Evolutionary conservation across 2,888 invertebrate genomes (phyloP).

Genomic region (Timema podura): DNA sequence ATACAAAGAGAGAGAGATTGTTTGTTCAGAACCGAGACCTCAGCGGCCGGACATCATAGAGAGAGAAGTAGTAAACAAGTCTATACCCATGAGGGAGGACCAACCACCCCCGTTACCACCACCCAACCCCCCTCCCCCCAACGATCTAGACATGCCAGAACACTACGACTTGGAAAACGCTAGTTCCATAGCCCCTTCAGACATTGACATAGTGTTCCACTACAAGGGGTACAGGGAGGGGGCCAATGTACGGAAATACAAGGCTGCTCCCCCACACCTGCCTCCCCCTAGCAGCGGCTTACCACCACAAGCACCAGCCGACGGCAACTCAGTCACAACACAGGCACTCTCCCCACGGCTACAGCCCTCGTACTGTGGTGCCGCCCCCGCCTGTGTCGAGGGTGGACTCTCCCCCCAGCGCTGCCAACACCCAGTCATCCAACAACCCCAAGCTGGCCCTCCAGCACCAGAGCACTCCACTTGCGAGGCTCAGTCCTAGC

Average conservation of each 20-base stretch:
- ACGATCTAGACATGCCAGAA: constrained; percentile 80
- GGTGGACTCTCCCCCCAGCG: constrained; percentile 39
- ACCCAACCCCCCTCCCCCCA: constrained; percentile 48
- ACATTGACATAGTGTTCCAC: constrained; percentile 94
- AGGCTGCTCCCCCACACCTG: constrained; percentile 69
- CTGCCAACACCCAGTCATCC: constrained; percentile 27
- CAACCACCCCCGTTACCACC: constrained; percentile 77
- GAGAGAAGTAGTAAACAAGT: constrained; percentile 79
- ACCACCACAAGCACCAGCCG: constrained; percentile 67
- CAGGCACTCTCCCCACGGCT: constrained; percentile 71
- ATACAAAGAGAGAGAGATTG: constrained; percentile 81
- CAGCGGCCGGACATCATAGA: constrained; percentile 93
- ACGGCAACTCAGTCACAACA: constrained; percentile 63
- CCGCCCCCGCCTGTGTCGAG: constrained; percentile 40
- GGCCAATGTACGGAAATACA: constrained; percentile 76
- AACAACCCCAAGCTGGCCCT: constrained; percentile 35
- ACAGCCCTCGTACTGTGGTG: constrained; percentile 38
- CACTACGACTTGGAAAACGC: constrained; percentile 97
- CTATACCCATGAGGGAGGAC: constrained; percentile 73
- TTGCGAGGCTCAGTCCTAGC: constrained; percentile 86
- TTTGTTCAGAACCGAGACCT: constrained; percentile 56
- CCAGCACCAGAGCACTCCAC: constrained; percentile 83
- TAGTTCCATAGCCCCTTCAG: constrained; percentile 95
- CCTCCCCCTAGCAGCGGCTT: constrained; percentile 60
- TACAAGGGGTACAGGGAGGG: constrained; percentile 89